phyloP scores from a whole-genome alignment of 2,113 vertebrate genomes.

The Piaya cayana region DNA sequence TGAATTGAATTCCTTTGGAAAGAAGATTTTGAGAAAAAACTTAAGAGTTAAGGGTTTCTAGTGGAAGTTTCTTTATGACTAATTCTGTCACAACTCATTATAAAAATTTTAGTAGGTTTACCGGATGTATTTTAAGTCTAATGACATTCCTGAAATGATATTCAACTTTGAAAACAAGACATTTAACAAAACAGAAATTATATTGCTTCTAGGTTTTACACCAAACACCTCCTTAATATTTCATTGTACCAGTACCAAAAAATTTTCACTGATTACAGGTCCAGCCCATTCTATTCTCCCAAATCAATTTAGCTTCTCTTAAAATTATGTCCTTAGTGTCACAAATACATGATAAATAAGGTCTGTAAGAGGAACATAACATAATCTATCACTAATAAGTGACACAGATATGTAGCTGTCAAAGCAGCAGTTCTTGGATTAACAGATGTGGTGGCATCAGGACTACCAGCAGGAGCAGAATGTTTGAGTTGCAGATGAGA shows the following conservation, averaged over 20 bases:
- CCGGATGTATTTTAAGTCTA: background rate
- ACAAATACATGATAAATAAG: background rate
- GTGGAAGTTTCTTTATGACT: background rate
- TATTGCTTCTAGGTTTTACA: background rate
- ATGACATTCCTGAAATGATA: background rate
- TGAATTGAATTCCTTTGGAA: background rate
- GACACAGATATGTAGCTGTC: background rate
- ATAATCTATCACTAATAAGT: background rate
- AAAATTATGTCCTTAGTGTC: background rate
- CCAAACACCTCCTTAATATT: background rate
- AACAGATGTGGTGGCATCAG: conserved; percentile 43
- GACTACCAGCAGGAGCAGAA: conserved; percentile 37
- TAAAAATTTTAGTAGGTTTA: background rate
- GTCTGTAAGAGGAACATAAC: background rate
- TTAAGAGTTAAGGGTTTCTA: background rate
- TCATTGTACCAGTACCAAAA: background rate
- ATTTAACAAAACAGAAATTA: background rate
- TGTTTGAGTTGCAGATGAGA: conserved; percentile 5
- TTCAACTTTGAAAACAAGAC: background rate
- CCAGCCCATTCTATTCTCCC: background rate
- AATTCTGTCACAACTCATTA: background rate
- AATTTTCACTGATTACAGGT: background rate
- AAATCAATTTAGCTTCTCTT: background rate
- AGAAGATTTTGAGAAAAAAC: background rate
- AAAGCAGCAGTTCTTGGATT: conserved; percentile 3